A percentile compares a stretch with the other conserved stretches of the same genome.
These are phyloP conservation scores for Drosophila neocordata DNA, from an alignment of 1,140 invertebrate species.

Conservation along the genomic window DNA sequence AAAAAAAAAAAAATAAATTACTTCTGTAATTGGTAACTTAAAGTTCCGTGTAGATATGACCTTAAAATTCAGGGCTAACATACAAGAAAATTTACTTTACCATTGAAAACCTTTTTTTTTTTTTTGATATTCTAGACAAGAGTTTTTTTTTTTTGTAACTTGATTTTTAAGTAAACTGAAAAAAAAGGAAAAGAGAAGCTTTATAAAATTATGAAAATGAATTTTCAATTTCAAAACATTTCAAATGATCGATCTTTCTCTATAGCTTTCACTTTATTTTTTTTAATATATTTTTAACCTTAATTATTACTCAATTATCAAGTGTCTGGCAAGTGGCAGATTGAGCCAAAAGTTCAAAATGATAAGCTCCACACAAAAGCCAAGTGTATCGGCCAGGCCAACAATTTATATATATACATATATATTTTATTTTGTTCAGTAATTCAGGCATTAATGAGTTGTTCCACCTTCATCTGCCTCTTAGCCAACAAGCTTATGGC, in stretches of 20 bases:
- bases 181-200: no score
- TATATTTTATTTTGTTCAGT: neutral
- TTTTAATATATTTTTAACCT: neutral
- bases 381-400: neutral
- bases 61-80: neutral
- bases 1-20: slow-evolving; percentile 18
- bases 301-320: slow-evolving; percentile 17
- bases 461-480: slow-evolving; percentile 5
- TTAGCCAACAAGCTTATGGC: slow-evolving; percentile 3
- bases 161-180: no score
- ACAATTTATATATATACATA: neutral
- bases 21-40: slow-evolving; percentile 18
- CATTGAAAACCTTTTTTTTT: neutral
- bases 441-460: slow-evolving; percentile 54
- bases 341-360: slow-evolving; percentile 8
- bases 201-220: no score
- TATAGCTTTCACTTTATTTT: neutral
- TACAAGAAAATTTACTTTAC: neutral
- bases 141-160: no score
- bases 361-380: neutral
- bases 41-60: neutral
- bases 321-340: neutral
- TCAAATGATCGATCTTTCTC: neutral
- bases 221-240: neutral
- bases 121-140: no score